A percentile compares a stretch with the other conserved stretches of the same genome.
Conservation (phyloP, 1,140 invertebrate genomes). For the Macrocentrus cingulum region DNA sequence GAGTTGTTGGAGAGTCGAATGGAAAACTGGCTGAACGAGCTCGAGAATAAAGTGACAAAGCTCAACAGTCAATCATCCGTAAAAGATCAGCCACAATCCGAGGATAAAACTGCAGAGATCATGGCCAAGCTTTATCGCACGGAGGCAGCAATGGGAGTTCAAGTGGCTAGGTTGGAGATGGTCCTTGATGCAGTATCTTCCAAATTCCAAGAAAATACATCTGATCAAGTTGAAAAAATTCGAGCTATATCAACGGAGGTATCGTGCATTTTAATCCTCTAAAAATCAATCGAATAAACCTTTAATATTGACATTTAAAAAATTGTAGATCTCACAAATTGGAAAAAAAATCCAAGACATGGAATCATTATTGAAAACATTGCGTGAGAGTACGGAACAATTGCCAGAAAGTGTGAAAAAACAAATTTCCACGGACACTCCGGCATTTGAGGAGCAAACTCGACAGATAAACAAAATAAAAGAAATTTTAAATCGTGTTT, state of each 20-base stretch:
- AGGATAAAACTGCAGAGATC: conserved; percentile 59
- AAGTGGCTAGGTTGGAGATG: conserved; percentile 38
- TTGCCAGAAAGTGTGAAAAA: conserved; percentile 22
- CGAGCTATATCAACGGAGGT: conserved; percentile 39
- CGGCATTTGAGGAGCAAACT: conserved; percentile 38
- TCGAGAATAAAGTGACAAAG: conserved; percentile 61
- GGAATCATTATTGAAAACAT: conserved; percentile 32
- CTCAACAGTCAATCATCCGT: conserved; percentile 23
- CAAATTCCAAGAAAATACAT: conserved; percentile 34
- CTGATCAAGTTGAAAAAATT: conserved; percentile 37
- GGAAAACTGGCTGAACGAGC: conserved; percentile 58
- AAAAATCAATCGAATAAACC: background rate
- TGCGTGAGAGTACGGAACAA: conserved; percentile 25
- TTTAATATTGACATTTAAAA: no score
- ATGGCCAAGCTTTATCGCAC: conserved; percentile 58
- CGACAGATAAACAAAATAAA: conserved; percentile 38
- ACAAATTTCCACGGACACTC: conserved; percentile 25
- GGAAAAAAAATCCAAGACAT: conserved; percentile 29
- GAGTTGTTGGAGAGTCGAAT: conserved; percentile 68
- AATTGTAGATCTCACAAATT: conserved; percentile 34
- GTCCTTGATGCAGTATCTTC: conserved; percentile 35
- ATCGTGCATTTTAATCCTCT: background rate
- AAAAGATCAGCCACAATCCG: conserved; percentile 19
- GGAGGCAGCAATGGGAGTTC: conserved; percentile 34
- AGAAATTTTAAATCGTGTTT: conserved; percentile 43